phyloP scores from a whole-genome alignment of 2,888 invertebrate species.

The Scaptomyza reducta region DNA sequence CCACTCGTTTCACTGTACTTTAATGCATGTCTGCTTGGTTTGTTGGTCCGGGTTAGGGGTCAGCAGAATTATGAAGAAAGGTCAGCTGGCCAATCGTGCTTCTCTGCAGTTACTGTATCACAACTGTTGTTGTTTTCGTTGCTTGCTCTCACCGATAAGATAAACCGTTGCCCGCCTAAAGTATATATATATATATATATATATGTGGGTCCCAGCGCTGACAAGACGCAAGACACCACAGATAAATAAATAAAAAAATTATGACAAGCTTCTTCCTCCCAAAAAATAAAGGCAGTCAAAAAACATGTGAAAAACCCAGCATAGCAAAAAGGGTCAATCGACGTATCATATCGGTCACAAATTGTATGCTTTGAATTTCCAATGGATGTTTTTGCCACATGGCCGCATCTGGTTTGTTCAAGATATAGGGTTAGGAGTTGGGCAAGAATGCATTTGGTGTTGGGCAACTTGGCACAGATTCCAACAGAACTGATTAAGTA shows the following conservation, averaged over 20 bases:
- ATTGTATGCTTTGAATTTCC: slow-evolving; percentile 26
- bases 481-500: slow-evolving; percentile 28
- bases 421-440: slow-evolving; percentile 5
- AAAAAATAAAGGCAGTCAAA: slow-evolving; percentile 10
- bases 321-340: slow-evolving; percentile 59
- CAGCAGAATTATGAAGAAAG: slow-evolving; percentile 71
- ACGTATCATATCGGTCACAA: slow-evolving; percentile 16
- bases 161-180: slow-evolving; percentile 6
- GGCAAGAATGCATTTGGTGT: slow-evolving; percentile 26
- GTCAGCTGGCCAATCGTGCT: slow-evolving; percentile 60
- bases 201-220: slow-evolving; percentile 33
- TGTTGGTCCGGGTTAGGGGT: slow-evolving; percentile 55
- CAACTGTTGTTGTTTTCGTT: slow-evolving; percentile 22
- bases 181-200: slow-evolving; percentile 8
- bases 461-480: slow-evolving; percentile 53
- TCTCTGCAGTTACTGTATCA: slow-evolving; percentile 37
- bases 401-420: slow-evolving; percentile 46
- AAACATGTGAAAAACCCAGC: slow-evolving; percentile 21
- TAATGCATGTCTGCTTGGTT: slow-evolving; percentile 27
- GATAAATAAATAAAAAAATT: slow-evolving; percentile 40
- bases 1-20: slow-evolving; percentile 30
- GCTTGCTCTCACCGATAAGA: slow-evolving; percentile 53
- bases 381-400: slow-evolving; percentile 28
- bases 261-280: slow-evolving; percentile 20
- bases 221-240: slow-evolving; percentile 22